Base-by-base conservation (phyloP, 1,140 invertebrate species). In the Lordiphosa clarofinis region DNA sequence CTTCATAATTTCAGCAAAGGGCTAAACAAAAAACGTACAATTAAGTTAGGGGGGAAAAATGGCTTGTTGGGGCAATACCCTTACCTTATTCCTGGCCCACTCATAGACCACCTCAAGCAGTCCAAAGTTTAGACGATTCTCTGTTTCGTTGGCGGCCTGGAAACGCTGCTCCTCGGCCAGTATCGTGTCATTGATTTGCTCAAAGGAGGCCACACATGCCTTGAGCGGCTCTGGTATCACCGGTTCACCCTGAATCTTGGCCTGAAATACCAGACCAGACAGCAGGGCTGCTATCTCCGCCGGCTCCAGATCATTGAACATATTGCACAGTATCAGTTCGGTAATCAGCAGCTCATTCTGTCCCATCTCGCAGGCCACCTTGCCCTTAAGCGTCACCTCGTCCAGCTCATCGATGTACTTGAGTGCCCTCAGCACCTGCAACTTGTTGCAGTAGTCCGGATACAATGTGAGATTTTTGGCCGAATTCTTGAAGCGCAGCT, bases 321-420 rank as follows among this genome's bases (percentile, higher is more conserved):
- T 92, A 90, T 99, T 98, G 57, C 96, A 93, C 56, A 99, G 94
- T n/a, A 99, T 94, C 2, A 99, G 89, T 90, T 99, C 98, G 0
- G 98, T 99, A 42, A 99, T 95, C 13, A 99, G 92, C 3, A 99
- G 90, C 88, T 99, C 98, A 75, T 95, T 94, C 56, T 94, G 97
- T 11, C 96, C 96, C 93, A 99, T 99, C 89, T 98, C 95, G 86
- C 98, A 96, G 3, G 98, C 98, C 6, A 99, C 97, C 57, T 95
- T 91, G 8, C 98, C 98, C 91, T 99, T 98, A 35, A 98, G 87
- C 50, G 94, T 92, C 2, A 96, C 94, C 63, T 90, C 74, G 56
- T 95, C 93, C 57, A 94, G 91, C 7, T 91, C 88, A 89, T 96
- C 94, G 53, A 94, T 92, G 78, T 95, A 96, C 60, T 92, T 93